Evolutionary conservation across 2,113 vertebrate species (phyloP), one percentile per base, ranked within the genome.

Genomic region (Megaceryle torquata): DNA sequence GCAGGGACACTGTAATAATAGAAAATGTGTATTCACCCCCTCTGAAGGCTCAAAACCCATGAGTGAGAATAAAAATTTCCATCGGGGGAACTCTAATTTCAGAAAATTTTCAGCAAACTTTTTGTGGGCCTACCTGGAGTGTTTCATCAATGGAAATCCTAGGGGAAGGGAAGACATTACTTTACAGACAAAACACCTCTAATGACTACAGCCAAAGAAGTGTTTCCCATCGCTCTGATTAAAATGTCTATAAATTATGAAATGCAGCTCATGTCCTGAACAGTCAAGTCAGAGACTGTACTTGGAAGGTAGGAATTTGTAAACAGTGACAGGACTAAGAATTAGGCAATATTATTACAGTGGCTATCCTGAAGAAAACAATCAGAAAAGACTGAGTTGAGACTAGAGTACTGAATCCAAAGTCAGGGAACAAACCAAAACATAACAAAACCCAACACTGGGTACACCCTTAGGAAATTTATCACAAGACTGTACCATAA

Each of bases 191-290:
- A 44, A 77, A 81, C 15, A 64, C 4, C 8, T 86, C 41, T 50
- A 33, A 39, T 8, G 69, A 24, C 37, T 79, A 54, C 8, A 92
- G 69, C 15, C 31, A 33, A n/a, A 72, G 11, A 68, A 61, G 15
- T 19, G 21, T 37, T 88, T 17, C 20, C 15, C 26, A 76, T 22
- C 35, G 35, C 3, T 65, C 26, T 16, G 31, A 59, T 82, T 78
- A 81, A 86, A 88, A 84, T 2, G 4, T 11, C n/a, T 79, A 14
- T 37, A 57, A 77, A 72, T 57, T 29, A 86, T 9, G 12, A 89
- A 78, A 33, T 0, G 0, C 18, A 65, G 60, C 37, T 50, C 21
- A 74, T 78, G 13, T 3, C 18, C 64, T 83, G 43, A 63, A 28
- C 11, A 81, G n/a, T 46, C 37, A 86, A 86, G 59, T 60, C 51